Evolutionary conservation across 1,140 invertebrate species (phyloP).

Genomic region (Drosophila lowei): DNA sequence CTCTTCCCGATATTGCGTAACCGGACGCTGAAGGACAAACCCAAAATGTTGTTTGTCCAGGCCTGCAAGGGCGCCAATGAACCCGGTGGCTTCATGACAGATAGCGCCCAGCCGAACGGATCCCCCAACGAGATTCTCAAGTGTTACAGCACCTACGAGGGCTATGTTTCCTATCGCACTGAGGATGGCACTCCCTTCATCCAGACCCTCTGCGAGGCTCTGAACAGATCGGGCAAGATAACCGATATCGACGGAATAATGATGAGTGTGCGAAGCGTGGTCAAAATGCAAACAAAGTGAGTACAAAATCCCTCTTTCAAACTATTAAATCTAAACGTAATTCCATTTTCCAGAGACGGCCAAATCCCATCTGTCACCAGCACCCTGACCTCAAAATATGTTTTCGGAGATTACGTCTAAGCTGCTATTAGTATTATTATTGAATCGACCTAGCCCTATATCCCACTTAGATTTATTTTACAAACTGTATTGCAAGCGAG

Average conservation of each 20-base stretch:
- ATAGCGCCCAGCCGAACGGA: slow-evolving; percentile 53
- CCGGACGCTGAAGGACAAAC: slow-evolving; percentile 60
- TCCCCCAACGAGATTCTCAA: slow-evolving; percentile 73
- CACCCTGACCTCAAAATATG: slow-evolving; percentile 69
- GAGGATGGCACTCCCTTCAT: slow-evolving; percentile 73
- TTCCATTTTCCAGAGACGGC: slow-evolving; percentile 45
- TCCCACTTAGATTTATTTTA: background rate
- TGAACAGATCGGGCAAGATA: slow-evolving; percentile 42
- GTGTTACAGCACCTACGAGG: slow-evolving; percentile 81
- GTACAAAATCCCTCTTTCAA: background rate
- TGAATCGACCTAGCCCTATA: background rate
- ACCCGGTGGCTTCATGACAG: slow-evolving; percentile 58
- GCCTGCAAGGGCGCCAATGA: slow-evolving; percentile 71
- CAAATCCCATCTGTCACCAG: slow-evolving; percentile 78
- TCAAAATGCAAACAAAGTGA: slow-evolving; percentile 62
- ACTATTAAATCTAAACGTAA: background rate
- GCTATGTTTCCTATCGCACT: slow-evolving; percentile 73
- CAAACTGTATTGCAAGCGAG: background rate
- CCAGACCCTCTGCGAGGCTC: slow-evolving; percentile 63
- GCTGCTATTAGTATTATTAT: slow-evolving; percentile 10
- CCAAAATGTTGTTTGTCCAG: slow-evolving; percentile 77
- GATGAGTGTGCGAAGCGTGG: slow-evolving; percentile 43
- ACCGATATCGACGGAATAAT: slow-evolving; percentile 60
- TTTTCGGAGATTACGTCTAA: slow-evolving; percentile 72
- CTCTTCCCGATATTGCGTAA: slow-evolving; percentile 73